phyloP scores from a whole-genome alignment of 1,140 invertebrate species.

The Orchestia grillus region DNA sequence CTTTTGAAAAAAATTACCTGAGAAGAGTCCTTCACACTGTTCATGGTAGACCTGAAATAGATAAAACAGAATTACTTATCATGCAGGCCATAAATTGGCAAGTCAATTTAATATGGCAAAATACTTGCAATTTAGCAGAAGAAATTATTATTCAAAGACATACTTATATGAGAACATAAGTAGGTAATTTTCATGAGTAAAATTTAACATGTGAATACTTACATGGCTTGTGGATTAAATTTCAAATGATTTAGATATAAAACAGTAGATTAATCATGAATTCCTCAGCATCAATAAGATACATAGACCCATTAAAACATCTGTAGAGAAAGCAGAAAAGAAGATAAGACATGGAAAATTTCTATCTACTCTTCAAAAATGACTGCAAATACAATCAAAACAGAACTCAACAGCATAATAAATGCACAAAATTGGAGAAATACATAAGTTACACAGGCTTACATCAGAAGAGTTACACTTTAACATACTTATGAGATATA shows the following conservation, averaged over 20 bases:
- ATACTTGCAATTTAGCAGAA: neutral
- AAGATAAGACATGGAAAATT: no score
- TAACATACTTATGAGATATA: no score
- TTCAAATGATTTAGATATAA: neutral
- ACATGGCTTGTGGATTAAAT: neutral
- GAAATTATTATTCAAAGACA: neutral
- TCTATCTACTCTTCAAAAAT: no score
- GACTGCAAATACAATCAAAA: no score
- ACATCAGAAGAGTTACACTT: no score
- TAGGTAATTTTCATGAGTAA: neutral
- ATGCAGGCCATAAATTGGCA: no score
- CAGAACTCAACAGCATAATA: no score
- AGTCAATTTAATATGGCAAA: no score
- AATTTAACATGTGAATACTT: neutral
- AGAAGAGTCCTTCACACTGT: neutral
- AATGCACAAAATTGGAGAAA: no score
- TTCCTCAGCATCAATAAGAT: neutral
- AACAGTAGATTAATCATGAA: neutral
- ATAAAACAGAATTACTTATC: neutral
- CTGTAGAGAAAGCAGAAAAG: no score
- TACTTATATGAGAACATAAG: neutral
- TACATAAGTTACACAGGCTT: no score
- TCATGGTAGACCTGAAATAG: constrained; percentile 5
- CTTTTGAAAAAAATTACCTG: neutral
- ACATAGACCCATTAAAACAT: neutral